Percentiles rank a stretch among this genome's conserved stretches.
These are phyloP conservation scores for Lasiommata megera DNA, from an alignment of 2,888 invertebrate species.

Conservation along the genomic window DNA sequence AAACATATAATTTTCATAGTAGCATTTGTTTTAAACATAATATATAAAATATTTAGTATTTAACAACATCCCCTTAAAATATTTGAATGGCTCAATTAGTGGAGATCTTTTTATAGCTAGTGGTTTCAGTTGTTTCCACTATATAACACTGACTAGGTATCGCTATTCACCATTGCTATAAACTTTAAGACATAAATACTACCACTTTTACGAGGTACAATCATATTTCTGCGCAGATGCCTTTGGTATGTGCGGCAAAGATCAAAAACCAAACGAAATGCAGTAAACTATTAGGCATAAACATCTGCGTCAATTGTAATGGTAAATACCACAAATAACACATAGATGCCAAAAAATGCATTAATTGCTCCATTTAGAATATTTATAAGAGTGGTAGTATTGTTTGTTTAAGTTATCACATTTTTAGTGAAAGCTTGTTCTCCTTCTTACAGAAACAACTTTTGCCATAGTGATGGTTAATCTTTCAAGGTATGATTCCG, in stretches of 20 bases:
- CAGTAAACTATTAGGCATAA: no score
- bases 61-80: conserved; percentile 25
- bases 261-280: no score
- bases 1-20: conserved; percentile 75
- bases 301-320: no score
- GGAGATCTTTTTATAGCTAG: conserved; percentile 21
- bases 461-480: neutral
- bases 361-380: no score
- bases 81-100: conserved; percentile 21
- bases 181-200: conserved; percentile 4
- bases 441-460: neutral
- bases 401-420: conserved; percentile 1
- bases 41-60: conserved; percentile 32
- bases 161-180: conserved; percentile 5
- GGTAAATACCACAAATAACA: no score
- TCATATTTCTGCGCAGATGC: no score
- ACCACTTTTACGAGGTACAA: no score
- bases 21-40: conserved; percentile 42
- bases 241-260: no score
- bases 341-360: no score
- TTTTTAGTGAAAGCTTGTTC: neutral
- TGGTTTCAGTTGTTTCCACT: conserved; percentile 13
- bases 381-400: no score
- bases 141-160: conserved; percentile 19
- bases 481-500: no score